These are phyloP conservation scores for Apoda limacodes DNA, from an alignment of 2,888 invertebrate species.

Conservation along the genomic window DNA sequence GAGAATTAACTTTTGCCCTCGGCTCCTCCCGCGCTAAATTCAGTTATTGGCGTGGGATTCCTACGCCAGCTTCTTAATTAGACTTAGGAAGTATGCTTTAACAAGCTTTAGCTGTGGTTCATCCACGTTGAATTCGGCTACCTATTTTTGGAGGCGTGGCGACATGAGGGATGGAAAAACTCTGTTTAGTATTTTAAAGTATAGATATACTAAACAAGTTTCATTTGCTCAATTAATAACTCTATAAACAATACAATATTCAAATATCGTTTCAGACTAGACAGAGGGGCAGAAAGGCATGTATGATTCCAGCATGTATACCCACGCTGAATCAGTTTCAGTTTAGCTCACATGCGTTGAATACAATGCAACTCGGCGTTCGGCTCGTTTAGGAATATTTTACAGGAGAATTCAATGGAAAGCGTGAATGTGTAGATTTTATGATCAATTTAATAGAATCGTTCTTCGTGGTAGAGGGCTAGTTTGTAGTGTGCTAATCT, in stretches of 20 bases:
- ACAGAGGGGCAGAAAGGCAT: slow-evolving; percentile 46
- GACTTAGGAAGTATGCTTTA: too few species aligned
- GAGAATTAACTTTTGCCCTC: too few species aligned
- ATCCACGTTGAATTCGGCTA: not conserved
- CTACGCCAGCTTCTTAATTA: too few species aligned
- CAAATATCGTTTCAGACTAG: slow-evolving; percentile 24
- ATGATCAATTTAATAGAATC: too few species aligned
- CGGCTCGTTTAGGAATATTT: slow-evolving; percentile 26
- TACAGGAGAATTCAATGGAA: slow-evolving; percentile 51
- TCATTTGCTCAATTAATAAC: too few species aligned
- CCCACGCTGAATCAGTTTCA: slow-evolving; percentile 30
- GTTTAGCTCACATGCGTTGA: slow-evolving; percentile 24
- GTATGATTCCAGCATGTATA: slow-evolving; percentile 44
- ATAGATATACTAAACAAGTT: too few species aligned
- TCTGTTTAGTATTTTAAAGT: too few species aligned
- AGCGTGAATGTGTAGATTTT: slow-evolving; percentile 41
- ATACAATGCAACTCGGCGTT: slow-evolving; percentile 48
- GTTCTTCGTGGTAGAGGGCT: slow-evolving; percentile 30
- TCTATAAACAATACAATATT: too few species aligned
- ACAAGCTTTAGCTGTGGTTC: too few species aligned
- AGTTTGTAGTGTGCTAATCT: slow-evolving; percentile 53
- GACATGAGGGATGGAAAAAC: too few species aligned
- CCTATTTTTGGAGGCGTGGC: not conserved
- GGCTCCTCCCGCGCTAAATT: too few species aligned
- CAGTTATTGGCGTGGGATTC: too few species aligned